These are phyloP conservation scores for Dendroctonus ponderosae DNA, from an alignment of 1,140 invertebrate species.

Conservation along the genomic window DNA sequence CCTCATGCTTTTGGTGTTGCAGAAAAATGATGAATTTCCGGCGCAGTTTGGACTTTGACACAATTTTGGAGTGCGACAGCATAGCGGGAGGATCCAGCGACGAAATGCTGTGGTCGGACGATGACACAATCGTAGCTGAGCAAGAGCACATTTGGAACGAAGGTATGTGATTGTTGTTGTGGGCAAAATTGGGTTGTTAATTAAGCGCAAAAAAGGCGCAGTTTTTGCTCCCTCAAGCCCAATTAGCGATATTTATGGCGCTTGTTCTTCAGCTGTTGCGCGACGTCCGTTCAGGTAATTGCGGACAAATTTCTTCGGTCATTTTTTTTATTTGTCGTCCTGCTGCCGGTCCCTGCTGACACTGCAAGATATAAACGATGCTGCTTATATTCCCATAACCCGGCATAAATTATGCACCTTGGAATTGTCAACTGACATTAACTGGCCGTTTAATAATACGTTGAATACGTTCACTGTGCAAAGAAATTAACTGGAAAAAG, in stretches of 20 bases:
- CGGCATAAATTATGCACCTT: slow-evolving; percentile 23
- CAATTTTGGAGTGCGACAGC: slow-evolving; percentile 48
- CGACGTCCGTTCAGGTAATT: slow-evolving; percentile 30
- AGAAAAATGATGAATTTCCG: slow-evolving; percentile 37
- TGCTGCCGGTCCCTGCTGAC: slow-evolving; percentile 16
- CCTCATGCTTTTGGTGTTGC: no score
- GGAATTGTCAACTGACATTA: slow-evolving; percentile 33
- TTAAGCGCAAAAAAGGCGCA: neutral
- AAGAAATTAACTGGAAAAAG: slow-evolving; percentile 8
- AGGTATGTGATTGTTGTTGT: slow-evolving; percentile 41
- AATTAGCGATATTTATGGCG: slow-evolving; percentile 34
- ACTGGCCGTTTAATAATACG: slow-evolving; percentile 30
- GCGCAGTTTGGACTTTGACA: slow-evolving; percentile 47
- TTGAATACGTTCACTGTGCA: slow-evolving; percentile 11
- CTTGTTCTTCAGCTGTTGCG: slow-evolving; percentile 14
- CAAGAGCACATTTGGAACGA: slow-evolving; percentile 48
- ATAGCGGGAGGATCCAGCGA: slow-evolving; percentile 49
- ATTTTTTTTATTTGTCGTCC: slow-evolving; percentile 17
- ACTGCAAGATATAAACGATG: slow-evolving; percentile 23
- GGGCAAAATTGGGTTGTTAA: neutral
- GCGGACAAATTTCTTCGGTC: slow-evolving; percentile 33
- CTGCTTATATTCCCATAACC: slow-evolving; percentile 30
- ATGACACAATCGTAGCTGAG: slow-evolving; percentile 50
- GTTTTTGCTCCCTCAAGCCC: slow-evolving; percentile 1
- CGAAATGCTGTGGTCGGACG: slow-evolving; percentile 51